Percentiles rank a stretch among this genome's conserved stretches.
Conservation (phyloP, 2,888 invertebrate genomes). For the Pterobdella sp. region DNA sequence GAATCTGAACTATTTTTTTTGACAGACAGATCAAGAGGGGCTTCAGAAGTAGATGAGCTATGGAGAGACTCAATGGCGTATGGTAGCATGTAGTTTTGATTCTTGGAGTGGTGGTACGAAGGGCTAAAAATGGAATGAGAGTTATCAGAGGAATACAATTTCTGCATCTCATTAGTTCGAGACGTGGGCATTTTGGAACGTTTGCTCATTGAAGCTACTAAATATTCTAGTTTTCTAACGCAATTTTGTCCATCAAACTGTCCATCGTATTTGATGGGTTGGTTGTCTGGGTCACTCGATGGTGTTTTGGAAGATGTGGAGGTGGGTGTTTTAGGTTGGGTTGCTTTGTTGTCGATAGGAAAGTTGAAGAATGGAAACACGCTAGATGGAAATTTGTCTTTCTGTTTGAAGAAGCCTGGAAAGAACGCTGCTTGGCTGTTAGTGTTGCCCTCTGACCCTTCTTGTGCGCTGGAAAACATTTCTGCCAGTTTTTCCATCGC, state of each 20-base stretch:
- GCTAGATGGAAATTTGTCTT: neutral
- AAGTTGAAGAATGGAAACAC: conserved; percentile 5
- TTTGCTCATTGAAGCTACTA: conserved; percentile 31
- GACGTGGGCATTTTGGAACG: conserved; percentile 17
- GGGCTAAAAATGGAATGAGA: neutral
- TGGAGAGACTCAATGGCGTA: conserved; percentile 19
- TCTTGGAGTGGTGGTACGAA: conserved; percentile 18
- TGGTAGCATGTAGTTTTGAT: conserved; percentile 20
- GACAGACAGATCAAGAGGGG: conserved; percentile 35
- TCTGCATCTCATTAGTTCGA: neutral
- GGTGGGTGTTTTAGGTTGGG: neutral
- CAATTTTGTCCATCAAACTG: conserved; percentile 25
- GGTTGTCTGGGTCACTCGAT: conserved; percentile 18
- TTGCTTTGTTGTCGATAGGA: conserved; percentile 10
- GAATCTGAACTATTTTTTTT: conserved; percentile 27
- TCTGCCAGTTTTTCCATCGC: conserved; percentile 22
- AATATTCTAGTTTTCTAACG: conserved; percentile 30
- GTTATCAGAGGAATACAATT: neutral
- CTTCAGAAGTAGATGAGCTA: neutral
- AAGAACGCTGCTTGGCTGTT: conserved; percentile 2
- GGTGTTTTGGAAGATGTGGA: neutral
- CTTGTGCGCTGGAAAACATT: conserved; percentile 17
- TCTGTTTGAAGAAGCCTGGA: neutral
- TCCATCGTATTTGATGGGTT: conserved; percentile 21
- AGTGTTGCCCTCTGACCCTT: neutral